Percentiles rank a stretch among this genome's conserved stretches.
These are phyloP conservation scores for Cichlasoma orientale DNA, from an alignment of 2,797 vertebrate species.

Conservation along the genomic window DNA sequence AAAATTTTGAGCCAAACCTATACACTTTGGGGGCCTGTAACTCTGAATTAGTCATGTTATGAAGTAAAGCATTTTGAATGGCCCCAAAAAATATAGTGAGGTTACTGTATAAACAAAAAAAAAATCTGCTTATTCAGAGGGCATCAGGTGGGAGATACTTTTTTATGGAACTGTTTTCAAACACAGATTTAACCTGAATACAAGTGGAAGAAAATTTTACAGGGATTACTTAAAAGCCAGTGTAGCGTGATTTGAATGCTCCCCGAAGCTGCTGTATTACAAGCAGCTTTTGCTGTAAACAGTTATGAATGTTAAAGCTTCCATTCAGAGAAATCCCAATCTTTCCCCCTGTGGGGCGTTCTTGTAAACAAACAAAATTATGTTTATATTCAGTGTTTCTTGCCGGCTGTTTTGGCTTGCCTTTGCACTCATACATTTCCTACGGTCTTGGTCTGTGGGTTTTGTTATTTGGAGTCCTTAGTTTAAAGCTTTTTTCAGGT, in stretches of 20 bases:
- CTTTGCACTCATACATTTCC: background rate
- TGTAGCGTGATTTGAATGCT: background rate
- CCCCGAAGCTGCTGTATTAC: background rate
- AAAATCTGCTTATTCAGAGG: background rate
- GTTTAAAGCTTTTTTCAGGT: background rate
- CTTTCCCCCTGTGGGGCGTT: background rate
- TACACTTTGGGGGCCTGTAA: background rate
- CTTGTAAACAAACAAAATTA: background rate
- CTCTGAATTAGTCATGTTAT: background rate
- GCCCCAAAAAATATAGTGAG: background rate
- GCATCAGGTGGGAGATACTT: background rate
- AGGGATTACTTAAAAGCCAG: slow-evolving; percentile 2
- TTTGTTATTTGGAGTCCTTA: background rate
- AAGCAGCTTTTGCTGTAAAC: background rate
- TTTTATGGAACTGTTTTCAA: background rate
- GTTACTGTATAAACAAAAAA: background rate
- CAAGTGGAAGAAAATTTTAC: background rate
- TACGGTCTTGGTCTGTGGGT: background rate
- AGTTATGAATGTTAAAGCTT: background rate
- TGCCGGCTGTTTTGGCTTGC: background rate
- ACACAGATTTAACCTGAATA: background rate
- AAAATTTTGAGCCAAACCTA: background rate
- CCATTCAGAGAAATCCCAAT: background rate
- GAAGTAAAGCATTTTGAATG: background rate
- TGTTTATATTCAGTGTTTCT: background rate